Evolutionary conservation across 2,888 invertebrate genomes (phyloP).

Genomic region (Leucophenga montana): DNA sequence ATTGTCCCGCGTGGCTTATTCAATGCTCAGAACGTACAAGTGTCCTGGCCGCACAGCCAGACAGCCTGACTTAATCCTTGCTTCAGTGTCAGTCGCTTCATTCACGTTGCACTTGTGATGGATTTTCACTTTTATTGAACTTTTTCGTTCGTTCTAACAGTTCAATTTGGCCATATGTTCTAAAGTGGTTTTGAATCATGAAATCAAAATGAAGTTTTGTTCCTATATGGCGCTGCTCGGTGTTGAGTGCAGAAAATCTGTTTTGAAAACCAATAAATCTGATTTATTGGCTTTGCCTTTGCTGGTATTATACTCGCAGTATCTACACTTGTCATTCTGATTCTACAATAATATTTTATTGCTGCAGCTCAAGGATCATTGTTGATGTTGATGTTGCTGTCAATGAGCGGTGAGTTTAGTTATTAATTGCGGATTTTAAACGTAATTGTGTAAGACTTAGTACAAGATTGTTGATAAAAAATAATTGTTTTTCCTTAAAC

Average conservation of each 20-base stretch:
- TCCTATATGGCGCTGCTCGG: too few relatives aligned
- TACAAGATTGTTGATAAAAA: too few relatives aligned
- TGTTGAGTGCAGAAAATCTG: conserved; percentile 54
- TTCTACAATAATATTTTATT: not conserved
- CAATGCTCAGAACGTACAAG: conserved; percentile 29
- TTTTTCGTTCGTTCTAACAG: conserved; percentile 9
- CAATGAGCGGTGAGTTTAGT: not conserved
- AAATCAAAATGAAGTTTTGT: conserved; percentile 35
- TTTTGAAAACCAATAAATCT: conserved; percentile 68
- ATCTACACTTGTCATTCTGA: not conserved
- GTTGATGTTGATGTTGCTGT: conserved; percentile 12
- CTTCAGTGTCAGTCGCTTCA: conserved; percentile 46
- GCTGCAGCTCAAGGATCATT: not conserved
- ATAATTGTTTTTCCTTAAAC: too few relatives aligned
- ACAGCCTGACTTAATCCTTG: conserved; percentile 56
- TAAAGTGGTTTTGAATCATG: conserved; percentile 34
- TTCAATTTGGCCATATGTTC: conserved; percentile 54
- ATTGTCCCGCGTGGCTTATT: conserved; percentile 49
- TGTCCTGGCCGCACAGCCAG: not conserved
- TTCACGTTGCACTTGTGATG: conserved; percentile 52
- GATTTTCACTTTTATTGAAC: conserved; percentile 46
- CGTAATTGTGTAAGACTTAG: too few relatives aligned
- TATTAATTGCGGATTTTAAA: conserved; percentile 3
- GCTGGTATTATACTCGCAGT: conserved; percentile 15
- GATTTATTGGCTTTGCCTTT: conserved; percentile 57